phyloP scores from a whole-genome alignment of 1,140 invertebrate species.

The Orussus abietinus region DNA sequence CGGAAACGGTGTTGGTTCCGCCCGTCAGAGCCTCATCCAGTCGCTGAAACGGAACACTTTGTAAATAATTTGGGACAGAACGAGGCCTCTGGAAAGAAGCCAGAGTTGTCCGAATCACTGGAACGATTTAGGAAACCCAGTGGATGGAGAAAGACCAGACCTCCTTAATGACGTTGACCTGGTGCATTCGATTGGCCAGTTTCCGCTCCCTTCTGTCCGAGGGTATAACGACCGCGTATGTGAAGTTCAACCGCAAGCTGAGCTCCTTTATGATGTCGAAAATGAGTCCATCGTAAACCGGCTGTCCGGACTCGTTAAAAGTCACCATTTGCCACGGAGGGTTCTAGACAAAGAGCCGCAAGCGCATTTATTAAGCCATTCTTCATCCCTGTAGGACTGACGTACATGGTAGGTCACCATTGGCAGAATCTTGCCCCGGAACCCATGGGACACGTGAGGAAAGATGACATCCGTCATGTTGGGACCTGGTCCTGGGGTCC shows the following conservation, averaged over 20 bases:
- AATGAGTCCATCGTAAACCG: slow-evolving; percentile 64
- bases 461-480: slow-evolving; percentile 68
- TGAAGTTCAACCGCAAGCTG: slow-evolving; percentile 78
- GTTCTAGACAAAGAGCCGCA: slow-evolving; percentile 61
- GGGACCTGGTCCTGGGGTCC: slow-evolving; percentile 68
- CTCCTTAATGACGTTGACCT: too few relatives aligned
- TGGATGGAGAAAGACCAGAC: too few relatives aligned
- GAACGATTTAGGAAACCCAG: too few relatives aligned
- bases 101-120: too few relatives aligned
- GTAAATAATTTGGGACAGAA: too few relatives aligned
- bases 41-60: too few relatives aligned
- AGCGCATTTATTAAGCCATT: background rate
- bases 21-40: slow-evolving; percentile 17
- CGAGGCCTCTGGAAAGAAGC: too few relatives aligned
- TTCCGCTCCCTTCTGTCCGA: background rate
- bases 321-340: slow-evolving; percentile 79
- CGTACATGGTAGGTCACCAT: slow-evolving; percentile 68
- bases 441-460: slow-evolving; percentile 74
- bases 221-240: slow-evolving; percentile 53
- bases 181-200: background rate
- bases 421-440: slow-evolving; percentile 67
- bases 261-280: slow-evolving; percentile 79
- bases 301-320: slow-evolving; percentile 55
- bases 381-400: slow-evolving; percentile 16
- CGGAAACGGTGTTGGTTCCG: slow-evolving; percentile 41